Conservation (phyloP, 1,140 invertebrate genomes). For the Drosophila orena region DNA sequence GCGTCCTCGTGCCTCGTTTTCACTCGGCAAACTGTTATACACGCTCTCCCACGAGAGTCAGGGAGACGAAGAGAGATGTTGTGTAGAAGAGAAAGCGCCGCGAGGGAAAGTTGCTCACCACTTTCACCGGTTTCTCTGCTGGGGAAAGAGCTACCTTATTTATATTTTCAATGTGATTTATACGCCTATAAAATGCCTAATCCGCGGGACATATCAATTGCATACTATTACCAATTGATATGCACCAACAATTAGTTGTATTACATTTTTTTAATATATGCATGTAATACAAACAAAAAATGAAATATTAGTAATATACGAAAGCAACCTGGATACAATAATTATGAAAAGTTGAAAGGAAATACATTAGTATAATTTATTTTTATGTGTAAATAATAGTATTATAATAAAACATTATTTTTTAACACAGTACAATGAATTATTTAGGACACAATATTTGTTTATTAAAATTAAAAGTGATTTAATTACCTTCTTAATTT, state of each 20-base stretch:
- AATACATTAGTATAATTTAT: too few relatives aligned
- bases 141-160: slow-evolving; percentile 1
- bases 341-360: too few relatives aligned
- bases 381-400: too few relatives aligned
- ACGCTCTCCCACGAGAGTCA: neutral
- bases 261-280: too few relatives aligned
- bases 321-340: too few relatives aligned
- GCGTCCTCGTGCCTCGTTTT: slow-evolving; percentile 20
- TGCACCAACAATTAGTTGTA: neutral
- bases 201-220: slow-evolving; percentile 52
- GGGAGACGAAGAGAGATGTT: neutral
- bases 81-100: neutral
- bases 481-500: too few relatives aligned
- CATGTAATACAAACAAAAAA: too few relatives aligned
- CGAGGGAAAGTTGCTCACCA: neutral
- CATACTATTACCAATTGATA: slow-evolving; percentile 39
- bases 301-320: too few relatives aligned
- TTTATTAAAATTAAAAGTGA: too few relatives aligned
- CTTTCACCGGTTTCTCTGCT: slow-evolving; percentile 18
- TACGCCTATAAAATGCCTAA: slow-evolving; percentile 51
- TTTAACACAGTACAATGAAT: too few relatives aligned
- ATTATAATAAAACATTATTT: too few relatives aligned
- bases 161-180: slow-evolving; percentile 69
- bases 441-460: too few relatives aligned
- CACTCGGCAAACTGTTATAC: slow-evolving; percentile 52